Evolutionary conservation across 2,113 vertebrate genomes (phyloP).

Genomic region (Oriolus oriolus): DNA sequence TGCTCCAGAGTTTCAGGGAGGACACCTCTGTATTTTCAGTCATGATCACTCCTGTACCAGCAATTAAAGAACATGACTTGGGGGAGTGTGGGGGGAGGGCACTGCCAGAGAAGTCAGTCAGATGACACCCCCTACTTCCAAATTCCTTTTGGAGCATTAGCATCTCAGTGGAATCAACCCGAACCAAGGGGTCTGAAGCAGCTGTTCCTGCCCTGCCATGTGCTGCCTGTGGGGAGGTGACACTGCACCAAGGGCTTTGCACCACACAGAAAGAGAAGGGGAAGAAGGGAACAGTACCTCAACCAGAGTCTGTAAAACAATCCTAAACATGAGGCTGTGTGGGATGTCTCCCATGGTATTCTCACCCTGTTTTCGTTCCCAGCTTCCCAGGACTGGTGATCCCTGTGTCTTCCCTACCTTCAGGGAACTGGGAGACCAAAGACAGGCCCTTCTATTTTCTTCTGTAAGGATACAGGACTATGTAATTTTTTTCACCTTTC

Average conservation of each 20-base stretch:
- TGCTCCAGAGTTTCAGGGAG: neutral
- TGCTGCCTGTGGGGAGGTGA: neutral
- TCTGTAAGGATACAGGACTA: neutral
- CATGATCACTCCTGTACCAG: neutral
- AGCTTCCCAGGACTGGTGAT: neutral
- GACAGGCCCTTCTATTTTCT: neutral
- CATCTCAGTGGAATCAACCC: neutral
- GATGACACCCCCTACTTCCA: neutral
- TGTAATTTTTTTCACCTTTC: neutral
- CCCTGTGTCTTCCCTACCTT: neutral
- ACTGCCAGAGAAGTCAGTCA: neutral
- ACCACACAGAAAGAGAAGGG: neutral
- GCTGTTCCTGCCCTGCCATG: neutral
- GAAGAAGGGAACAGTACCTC: neutral
- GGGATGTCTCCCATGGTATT: neutral
- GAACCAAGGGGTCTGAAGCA: neutral
- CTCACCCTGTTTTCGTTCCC: neutral
- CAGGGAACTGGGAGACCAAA: neutral
- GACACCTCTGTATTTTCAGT: neutral
- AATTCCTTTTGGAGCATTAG: neutral
- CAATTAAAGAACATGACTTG: neutral
- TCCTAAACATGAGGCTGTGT: neutral
- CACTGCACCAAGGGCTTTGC: neutral
- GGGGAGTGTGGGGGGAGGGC: too few relatives aligned
- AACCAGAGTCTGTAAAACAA: neutral